Conservation (phyloP, 1,140 invertebrate species). For the Paraescarpia echinospica region DNA sequence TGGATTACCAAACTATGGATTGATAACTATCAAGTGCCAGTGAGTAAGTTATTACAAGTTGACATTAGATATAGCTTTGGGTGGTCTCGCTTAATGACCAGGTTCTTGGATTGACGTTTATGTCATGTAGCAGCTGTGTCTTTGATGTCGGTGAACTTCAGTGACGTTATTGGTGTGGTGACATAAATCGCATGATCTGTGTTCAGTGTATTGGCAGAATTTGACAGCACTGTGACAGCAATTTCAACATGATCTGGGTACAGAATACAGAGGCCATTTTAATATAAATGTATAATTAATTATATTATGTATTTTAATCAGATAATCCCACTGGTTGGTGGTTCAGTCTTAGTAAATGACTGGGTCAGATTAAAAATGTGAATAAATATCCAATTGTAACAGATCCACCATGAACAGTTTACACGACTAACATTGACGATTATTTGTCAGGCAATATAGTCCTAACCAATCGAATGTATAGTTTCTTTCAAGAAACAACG, state of each 20-base stretch:
- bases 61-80: background rate
- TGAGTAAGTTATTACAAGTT: background rate
- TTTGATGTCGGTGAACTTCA: background rate
- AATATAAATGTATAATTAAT: background rate
- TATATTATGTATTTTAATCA: background rate
- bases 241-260: background rate
- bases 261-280: background rate
- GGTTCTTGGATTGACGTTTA: background rate
- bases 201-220: background rate
- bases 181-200: background rate
- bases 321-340: background rate
- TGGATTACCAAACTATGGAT: background rate
- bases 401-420: background rate
- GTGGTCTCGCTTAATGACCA: background rate
- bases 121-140: background rate
- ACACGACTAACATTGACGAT: too few relatives aligned
- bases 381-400: background rate
- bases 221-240: background rate
- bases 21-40: background rate
- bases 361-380: background rate
- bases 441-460: too few relatives aligned
- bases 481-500: too few relatives aligned
- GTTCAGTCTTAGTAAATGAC: background rate
- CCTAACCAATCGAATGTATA: too few relatives aligned
- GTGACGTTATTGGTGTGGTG: background rate